These are phyloP conservation scores for Danionella dracula DNA, from an alignment of 2,797 vertebrate species.

Conservation along the genomic window DNA sequence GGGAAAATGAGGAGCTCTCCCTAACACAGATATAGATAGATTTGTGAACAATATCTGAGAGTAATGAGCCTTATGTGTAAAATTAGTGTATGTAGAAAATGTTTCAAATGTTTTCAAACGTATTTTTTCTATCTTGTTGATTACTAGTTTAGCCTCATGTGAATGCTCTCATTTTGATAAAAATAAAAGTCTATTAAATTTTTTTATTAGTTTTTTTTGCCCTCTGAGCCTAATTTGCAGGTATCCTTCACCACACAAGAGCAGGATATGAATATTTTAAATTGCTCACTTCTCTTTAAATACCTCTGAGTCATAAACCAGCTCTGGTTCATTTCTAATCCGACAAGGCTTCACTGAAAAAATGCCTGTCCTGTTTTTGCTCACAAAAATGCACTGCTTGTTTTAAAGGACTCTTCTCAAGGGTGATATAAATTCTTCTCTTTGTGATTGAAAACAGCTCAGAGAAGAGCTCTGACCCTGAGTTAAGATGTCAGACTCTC, in stretches of 20 bases:
- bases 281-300: not conserved
- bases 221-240: not conserved
- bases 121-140: too few species aligned
- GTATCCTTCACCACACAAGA: not conserved
- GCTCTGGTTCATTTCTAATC: slow-evolving; percentile 17
- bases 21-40: too few species aligned
- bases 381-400: slow-evolving; percentile 25
- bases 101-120: too few species aligned
- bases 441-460: slow-evolving; percentile 23
- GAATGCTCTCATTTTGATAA: too few species aligned
- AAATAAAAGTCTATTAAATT: too few species aligned
- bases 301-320: slow-evolving; percentile 5
- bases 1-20: too few species aligned
- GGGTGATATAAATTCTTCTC: slow-evolving; percentile 41
- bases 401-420: slow-evolving; percentile 39
- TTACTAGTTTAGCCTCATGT: too few species aligned
- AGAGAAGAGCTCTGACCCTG: slow-evolving; percentile 33
- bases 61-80: too few species aligned
- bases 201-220: not conserved
- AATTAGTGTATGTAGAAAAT: too few species aligned
- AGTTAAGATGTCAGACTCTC: slow-evolving; percentile 35
- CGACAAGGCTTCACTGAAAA: not conserved
- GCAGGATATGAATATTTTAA: slow-evolving; percentile 7
- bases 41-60: too few species aligned
- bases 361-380: slow-evolving; percentile 15